Percentiles rank a stretch among this genome's conserved stretches.
phyloP scores from a whole-genome alignment of 2,113 vertebrate genomes.

The Ranitomeya variabilis region DNA sequence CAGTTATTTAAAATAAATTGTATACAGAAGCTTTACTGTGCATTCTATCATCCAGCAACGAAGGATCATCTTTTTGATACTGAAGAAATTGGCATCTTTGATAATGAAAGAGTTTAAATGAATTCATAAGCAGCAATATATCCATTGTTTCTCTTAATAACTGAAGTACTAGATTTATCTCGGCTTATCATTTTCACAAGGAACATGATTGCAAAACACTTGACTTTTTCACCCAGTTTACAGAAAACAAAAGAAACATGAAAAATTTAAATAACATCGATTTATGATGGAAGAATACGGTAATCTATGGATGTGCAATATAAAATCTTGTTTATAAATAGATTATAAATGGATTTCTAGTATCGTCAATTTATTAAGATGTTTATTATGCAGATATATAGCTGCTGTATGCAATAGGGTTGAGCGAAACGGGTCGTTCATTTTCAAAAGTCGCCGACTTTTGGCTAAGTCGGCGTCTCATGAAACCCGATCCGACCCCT shows the following conservation, averaged over 20 bases:
- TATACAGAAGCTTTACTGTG: constrained; percentile 3
- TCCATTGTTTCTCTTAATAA: constrained; percentile 15
- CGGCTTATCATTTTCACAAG: not conserved
- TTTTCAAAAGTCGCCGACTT: no score
- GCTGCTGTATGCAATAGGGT: not conserved
- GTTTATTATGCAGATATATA: not conserved
- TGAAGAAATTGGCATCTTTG: constrained; percentile 18
- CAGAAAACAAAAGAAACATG: not conserved
- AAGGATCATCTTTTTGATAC: not conserved
- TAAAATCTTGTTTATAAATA: not conserved
- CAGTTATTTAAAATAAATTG: not conserved
- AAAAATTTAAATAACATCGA: not conserved
- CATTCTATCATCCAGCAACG: constrained; percentile 2
- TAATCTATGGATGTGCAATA: not conserved
- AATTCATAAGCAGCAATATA: not conserved
- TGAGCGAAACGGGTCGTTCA: no score
- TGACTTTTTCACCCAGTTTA: constrained; percentile 11
- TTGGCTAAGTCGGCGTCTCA: no score
- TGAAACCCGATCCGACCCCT: no score
- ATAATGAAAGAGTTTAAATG: constrained; percentile 5
- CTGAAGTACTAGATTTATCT: not conserved
- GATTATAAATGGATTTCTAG: not conserved
- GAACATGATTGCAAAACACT: constrained; percentile 14
- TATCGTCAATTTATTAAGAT: not conserved
- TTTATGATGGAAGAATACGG: not conserved